Conservation (phyloP, 2,113 vertebrate genomes). For the Ophthalmolycus amberensis region DNA sequence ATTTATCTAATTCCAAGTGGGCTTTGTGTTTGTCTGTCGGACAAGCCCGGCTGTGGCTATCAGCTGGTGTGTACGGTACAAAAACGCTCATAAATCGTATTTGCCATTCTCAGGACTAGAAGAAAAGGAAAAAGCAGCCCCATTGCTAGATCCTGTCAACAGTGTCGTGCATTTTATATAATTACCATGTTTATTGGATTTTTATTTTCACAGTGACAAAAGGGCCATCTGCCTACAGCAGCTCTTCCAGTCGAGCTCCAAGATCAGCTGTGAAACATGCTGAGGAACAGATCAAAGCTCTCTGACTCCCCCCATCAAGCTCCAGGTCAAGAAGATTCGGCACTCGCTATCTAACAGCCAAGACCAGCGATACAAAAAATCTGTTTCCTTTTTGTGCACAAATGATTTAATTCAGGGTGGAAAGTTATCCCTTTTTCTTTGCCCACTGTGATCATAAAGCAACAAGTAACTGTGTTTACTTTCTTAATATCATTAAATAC, state of each 20-base stretch:
- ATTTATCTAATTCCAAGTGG: conserved; percentile 29
- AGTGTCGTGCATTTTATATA: conserved; percentile 79
- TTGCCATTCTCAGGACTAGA: conserved; percentile 74
- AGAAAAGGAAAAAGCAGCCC: conserved; percentile 61
- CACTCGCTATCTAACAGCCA: neutral
- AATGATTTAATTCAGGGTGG: neutral
- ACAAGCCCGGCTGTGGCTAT: conserved; percentile 23
- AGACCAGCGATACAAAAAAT: neutral
- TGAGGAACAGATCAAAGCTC: conserved; percentile 72
- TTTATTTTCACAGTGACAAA: conserved; percentile 85
- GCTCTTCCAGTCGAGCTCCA: conserved; percentile 70
- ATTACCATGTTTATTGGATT: conserved; percentile 90
- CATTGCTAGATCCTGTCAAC: conserved; percentile 68
- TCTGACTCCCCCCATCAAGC: conserved; percentile 22
- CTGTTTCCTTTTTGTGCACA: neutral
- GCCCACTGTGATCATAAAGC: neutral
- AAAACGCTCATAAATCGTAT: conserved; percentile 67
- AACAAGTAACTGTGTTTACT: neutral
- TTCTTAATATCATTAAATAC: neutral
- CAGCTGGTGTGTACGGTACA: conserved; percentile 45
- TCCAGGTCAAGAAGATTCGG: conserved; percentile 37
- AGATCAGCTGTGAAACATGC: conserved; percentile 78
- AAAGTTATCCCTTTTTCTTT: neutral
- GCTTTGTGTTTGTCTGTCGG: conserved; percentile 16
- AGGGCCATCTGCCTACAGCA: conserved; percentile 83